Conservation (phyloP, 2,797 vertebrate genomes). For the Enteromius anoplus region DNA sequence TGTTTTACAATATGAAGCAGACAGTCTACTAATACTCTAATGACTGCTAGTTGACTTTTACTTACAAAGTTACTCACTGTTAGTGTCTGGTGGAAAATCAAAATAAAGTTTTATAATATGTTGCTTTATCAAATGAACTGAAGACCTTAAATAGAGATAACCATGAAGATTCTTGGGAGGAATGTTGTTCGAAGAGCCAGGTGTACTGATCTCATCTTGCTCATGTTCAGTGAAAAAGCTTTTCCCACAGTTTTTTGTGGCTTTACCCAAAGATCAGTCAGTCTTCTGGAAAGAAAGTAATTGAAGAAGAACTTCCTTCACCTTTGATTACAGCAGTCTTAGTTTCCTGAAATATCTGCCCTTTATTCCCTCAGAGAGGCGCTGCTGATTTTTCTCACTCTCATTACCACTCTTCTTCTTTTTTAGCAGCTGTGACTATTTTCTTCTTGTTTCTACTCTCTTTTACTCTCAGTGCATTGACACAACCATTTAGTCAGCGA, state of each 20-base stretch:
- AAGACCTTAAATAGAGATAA: background rate
- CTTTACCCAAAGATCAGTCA: background rate
- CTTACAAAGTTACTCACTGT: no score
- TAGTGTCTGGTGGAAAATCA: no score
- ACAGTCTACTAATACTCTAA: no score
- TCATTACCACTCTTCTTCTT: slow-evolving; percentile 61
- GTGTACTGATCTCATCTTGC: slow-evolving; percentile 8
- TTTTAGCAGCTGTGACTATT: slow-evolving; percentile 54
- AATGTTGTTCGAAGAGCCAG: background rate
- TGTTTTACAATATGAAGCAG: no score
- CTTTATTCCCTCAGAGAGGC: background rate
- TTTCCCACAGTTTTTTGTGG: background rate
- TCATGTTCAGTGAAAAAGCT: slow-evolving; percentile 12
- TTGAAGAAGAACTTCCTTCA: background rate
- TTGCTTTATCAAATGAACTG: background rate
- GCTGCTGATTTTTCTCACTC: slow-evolving; percentile 68
- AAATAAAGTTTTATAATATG: no score
- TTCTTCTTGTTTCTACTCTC: slow-evolving; percentile 40
- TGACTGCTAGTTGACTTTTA: no score
- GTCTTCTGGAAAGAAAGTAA: background rate
- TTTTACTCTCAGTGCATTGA: slow-evolving; percentile 23
- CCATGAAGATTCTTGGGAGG: background rate
- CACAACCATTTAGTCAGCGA: slow-evolving; percentile 67
- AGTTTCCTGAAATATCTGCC: slow-evolving; percentile 45
- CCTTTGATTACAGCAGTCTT: slow-evolving; percentile 25